Percentiles rank a stretch among this genome's conserved stretches.
Evolutionary conservation across 92 coral and sea anemone genomes (phyloP).

Genomic region (Anthopleura xanthogrammica): DNA sequence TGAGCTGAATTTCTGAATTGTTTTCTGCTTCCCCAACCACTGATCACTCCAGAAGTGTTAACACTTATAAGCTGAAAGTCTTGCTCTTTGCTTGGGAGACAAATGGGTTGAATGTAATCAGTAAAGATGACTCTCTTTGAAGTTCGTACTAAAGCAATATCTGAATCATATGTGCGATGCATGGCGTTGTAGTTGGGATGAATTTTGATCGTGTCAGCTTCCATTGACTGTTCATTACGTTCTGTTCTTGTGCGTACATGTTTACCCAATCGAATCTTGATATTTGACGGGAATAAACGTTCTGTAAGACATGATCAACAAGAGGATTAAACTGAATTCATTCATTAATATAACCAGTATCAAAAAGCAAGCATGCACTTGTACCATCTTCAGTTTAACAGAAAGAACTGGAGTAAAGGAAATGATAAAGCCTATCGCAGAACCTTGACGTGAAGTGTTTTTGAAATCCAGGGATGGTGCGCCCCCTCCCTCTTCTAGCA

Average conservation of each 20-base stretch:
- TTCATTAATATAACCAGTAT: too few species aligned
- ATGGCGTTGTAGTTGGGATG: constrained; percentile 49
- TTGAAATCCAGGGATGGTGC: too few species aligned
- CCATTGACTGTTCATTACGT: constrained; percentile 52
- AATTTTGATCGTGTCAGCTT: constrained; percentile 45
- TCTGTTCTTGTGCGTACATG: constrained; percentile 49
- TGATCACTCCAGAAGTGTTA: constrained; percentile 48
- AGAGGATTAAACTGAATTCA: too few species aligned
- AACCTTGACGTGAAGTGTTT: too few species aligned
- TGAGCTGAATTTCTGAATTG: constrained; percentile 19
- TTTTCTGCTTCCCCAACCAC: constrained; percentile 76
- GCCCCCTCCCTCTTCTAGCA: too few species aligned
- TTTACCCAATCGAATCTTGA: constrained; percentile 81
- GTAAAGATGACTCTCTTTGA: constrained; percentile 56
- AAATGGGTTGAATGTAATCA: constrained; percentile 87
- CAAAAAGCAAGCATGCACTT: too few species aligned
- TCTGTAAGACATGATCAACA: constrained; percentile 5
- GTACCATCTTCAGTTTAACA: too few species aligned
- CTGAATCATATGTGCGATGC: constrained; percentile 56
- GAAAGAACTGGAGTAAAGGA: too few species aligned
- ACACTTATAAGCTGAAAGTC: constrained; percentile 40
- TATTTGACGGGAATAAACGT: constrained; percentile 14
- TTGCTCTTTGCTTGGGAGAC: constrained; percentile 59
- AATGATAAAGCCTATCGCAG: too few species aligned
- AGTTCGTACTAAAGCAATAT: constrained; percentile 80